Percentiles rank a stretch among this genome's conserved stretches.
Evolutionary conservation across 2,888 invertebrate genomes (phyloP).

Genomic region (Cephus pygmeus): DNA sequence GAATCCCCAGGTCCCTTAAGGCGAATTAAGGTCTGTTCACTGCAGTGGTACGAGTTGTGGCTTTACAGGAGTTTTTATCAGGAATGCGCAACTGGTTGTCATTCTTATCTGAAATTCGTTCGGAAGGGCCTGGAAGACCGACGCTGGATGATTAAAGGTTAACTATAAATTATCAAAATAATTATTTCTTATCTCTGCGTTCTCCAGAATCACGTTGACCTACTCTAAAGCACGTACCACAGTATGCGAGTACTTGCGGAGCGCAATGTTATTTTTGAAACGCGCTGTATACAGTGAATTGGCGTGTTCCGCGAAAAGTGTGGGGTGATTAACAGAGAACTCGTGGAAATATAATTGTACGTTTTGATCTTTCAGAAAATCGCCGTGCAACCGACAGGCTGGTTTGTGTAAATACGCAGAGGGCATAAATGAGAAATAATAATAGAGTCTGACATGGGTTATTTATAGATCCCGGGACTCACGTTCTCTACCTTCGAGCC

Average conservation of each 20-base stretch:
- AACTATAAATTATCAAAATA: neutral
- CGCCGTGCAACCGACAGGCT: neutral
- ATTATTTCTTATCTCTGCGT: neutral
- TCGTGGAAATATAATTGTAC: neutral
- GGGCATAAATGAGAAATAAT: neutral
- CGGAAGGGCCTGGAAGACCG: neutral
- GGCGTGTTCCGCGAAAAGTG: neutral
- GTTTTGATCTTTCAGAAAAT: neutral
- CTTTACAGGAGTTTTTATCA: neutral
- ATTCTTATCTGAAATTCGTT: neutral
- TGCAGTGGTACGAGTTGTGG: neutral
- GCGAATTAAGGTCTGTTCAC: neutral
- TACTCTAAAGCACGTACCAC: neutral
- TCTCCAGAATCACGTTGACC: neutral
- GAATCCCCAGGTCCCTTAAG: neutral
- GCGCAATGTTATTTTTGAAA: neutral
- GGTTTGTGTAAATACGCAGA: neutral
- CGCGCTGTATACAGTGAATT: neutral
- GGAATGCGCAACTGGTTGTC: neutral
- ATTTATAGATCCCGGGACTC: neutral
- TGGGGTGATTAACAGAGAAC: neutral
- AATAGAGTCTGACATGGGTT: neutral
- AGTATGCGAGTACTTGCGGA: neutral
- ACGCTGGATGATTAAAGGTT: neutral
- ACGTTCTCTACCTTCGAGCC: neutral